These are phyloP conservation scores for Sarcophaga caerulescens DNA, from an alignment of 2,888 invertebrate genomes.

Conservation along the genomic window DNA sequence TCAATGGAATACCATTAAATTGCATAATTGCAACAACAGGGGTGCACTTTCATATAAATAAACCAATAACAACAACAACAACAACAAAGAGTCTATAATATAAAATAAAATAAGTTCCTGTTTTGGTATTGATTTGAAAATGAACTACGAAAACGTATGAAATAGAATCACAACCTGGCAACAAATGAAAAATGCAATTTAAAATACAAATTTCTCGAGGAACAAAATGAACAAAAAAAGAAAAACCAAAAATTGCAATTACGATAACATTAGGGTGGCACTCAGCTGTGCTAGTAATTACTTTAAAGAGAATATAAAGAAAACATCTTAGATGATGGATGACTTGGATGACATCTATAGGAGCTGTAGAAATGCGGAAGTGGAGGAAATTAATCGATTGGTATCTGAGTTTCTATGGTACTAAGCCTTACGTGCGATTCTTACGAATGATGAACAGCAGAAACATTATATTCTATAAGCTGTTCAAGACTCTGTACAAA, in stretches of 20 bases:
- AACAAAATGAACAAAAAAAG: constrained; percentile 30
- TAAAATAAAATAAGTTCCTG: constrained; percentile 1
- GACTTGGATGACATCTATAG: too few relatives aligned
- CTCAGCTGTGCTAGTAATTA: too few relatives aligned
- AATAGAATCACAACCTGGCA: constrained; percentile 54
- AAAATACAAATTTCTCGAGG: constrained; percentile 28
- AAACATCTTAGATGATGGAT: too few relatives aligned
- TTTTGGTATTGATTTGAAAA: neutral
- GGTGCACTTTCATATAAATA: constrained; percentile 37
- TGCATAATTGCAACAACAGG: constrained; percentile 63
- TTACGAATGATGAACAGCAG: too few relatives aligned
- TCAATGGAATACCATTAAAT: constrained; percentile 58
- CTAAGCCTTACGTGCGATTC: too few relatives aligned
- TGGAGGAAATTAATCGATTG: too few relatives aligned
- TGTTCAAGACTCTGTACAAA: too few relatives aligned
- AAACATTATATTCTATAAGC: too few relatives aligned
- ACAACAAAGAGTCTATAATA: constrained; percentile 8
- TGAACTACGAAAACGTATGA: constrained; percentile 31
- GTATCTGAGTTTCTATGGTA: too few relatives aligned
- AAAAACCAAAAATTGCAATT: constrained; percentile 32
- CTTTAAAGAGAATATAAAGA: too few relatives aligned
- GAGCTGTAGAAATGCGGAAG: too few relatives aligned
- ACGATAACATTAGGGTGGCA: constrained; percentile 30
- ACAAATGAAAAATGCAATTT: constrained; percentile 63
- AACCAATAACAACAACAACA: constrained; percentile 6